phyloP scores from a whole-genome alignment of 2,797 vertebrate genomes.

The Eurystomus glaucurus region DNA sequence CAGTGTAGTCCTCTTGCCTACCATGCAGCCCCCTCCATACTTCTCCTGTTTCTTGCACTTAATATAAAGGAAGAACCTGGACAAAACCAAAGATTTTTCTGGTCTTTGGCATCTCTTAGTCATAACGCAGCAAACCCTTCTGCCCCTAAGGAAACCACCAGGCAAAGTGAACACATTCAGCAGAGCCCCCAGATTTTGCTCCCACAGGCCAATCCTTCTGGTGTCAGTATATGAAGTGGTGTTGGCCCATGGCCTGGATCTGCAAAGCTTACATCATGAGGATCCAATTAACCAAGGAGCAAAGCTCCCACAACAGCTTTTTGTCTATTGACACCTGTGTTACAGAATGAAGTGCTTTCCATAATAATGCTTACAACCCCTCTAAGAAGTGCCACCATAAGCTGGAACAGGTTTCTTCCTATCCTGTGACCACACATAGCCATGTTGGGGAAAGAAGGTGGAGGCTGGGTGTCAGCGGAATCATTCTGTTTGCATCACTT shows the following conservation, averaged over 20 bases:
- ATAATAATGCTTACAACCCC: background rate
- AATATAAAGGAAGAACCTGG: background rate
- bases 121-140: background rate
- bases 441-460: background rate
- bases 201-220: background rate
- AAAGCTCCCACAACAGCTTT: background rate
- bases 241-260: background rate
- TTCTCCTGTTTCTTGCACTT: background rate
- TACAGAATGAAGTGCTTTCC: background rate
- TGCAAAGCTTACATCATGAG: background rate
- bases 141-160: background rate
- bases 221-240: accelerated
- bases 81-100: background rate
- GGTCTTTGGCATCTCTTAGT: background rate
- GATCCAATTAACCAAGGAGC: background rate
- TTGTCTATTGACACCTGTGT: background rate
- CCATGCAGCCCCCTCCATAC: background rate
- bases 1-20: background rate
- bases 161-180: background rate
- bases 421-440: background rate
- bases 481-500: background rate
- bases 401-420: background rate
- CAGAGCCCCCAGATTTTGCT: background rate
- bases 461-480: background rate
- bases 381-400: background rate